Base-by-base conservation (phyloP, 1,140 invertebrate genomes). In the Aethina tumida region DNA sequence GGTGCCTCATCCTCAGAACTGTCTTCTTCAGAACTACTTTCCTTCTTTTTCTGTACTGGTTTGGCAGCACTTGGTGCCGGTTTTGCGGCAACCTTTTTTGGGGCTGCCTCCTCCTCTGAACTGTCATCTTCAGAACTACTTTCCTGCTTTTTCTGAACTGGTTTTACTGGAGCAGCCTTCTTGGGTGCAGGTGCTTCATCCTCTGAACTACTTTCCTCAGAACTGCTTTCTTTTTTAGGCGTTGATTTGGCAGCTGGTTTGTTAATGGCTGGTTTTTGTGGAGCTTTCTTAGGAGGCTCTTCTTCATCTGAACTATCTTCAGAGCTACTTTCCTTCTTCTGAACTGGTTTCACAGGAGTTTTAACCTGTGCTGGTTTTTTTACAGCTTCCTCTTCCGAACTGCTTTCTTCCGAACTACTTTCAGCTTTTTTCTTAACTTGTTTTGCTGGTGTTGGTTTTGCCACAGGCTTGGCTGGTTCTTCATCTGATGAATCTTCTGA, bases 181-280 rank as follows among this genome's bases (percentile, higher is more conserved):
- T 30, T 35, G 5, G 22, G 12, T 35, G 24, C 8, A 8, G 36
- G 25, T 17, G 24, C 18, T 39, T 43, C 40, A 12, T 47, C 41
- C 32, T 45, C 45, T 39, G 22, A 27, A 28, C 36, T 39, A 41
- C 52, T 49, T 4, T 62, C 57, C 5, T 56, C 54, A 35, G 50
- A 52, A 26, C 45, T 50, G 18, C 48, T 53, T 15, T 56, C 45
- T 33, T 52, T 36, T 31, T 58, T 59, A n/a, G n/a, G n/a, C n/a
- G n/a, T n/a, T n/a, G n/a, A n/a, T 43, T 44, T 29, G 12, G 8
- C 9, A 19, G 14, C 12, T 26, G 21, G 26, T 29, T 32, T 46
- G 4, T 35, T 33, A n/a, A 19, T 5, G 10, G 8, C 12, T 13
- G 19, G 20, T 33, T 33, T 33, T 10, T 35, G 8, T 8, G 31